Percentiles rank a stretch among this genome's conserved stretches.
Conservation (phyloP, 2,888 invertebrate species). For the Galerucella pusilla region DNA sequence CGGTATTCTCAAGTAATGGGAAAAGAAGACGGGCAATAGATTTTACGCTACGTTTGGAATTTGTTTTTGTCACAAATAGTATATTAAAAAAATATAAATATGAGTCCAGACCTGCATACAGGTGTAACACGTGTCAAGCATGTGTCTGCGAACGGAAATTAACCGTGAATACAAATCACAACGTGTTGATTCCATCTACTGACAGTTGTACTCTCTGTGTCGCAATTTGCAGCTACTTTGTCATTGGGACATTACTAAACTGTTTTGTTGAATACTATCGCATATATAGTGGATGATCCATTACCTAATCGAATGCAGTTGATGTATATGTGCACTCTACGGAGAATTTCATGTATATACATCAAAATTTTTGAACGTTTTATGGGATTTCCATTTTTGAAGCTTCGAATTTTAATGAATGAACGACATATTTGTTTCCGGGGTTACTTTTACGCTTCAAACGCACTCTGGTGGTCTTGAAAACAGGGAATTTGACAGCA, state of each 20-base stretch:
- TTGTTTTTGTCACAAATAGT: background rate
- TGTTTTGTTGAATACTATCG: conserved; percentile 26
- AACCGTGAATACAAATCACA: conserved; percentile 53
- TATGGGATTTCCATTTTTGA: conserved; percentile 1
- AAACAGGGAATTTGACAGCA: too few species aligned
- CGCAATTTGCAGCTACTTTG: conserved; percentile 45
- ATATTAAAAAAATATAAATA: conserved; percentile 6
- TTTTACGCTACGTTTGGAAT: too few species aligned
- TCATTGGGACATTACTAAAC: conserved; percentile 36
- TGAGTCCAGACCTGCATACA: conserved; percentile 38
- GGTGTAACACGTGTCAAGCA: conserved; percentile 49
- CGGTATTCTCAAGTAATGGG: too few species aligned
- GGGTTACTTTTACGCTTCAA: too few species aligned
- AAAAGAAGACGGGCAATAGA: too few species aligned
- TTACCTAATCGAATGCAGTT: conserved; percentile 20
- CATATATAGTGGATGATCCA: conserved; percentile 21
- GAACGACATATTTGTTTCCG: too few species aligned
- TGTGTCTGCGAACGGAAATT: conserved; percentile 52
- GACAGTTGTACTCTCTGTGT: conserved; percentile 45
- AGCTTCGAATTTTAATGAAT: conserved; percentile 14
- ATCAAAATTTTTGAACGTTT: conserved; percentile 12
- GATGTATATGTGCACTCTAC: conserved; percentile 7
- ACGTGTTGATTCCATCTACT: conserved; percentile 43
- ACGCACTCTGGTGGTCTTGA: too few species aligned
- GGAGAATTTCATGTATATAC: background rate